Base-by-base conservation (phyloP, 2,888 invertebrate genomes). In the Helicoverpa assulta region DNA sequence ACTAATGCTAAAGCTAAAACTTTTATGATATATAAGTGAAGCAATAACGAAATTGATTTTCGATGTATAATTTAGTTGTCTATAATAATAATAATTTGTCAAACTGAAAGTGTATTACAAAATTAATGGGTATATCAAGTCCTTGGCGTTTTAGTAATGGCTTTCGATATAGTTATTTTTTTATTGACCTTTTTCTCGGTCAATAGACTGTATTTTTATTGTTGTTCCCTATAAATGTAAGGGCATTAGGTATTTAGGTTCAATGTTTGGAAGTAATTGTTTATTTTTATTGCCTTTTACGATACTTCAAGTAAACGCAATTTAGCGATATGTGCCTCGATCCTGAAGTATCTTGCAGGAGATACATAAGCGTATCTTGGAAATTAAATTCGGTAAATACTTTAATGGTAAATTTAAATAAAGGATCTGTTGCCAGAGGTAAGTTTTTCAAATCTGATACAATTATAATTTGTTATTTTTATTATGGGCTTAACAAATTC, bases 1-100 rank as follows among this genome's bases (percentile, higher is more conserved):
- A n/a, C n/a, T n/a, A n/a, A n/a, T n/a, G n/a, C n/a, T n/a, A n/a
- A n/a, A n/a, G n/a, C n/a, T n/a, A n/a, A n/a, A n/a, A n/a, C n/a
- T n/a, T n/a, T n/a, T n/a, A n/a, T n/a, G n/a, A n/a, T n/a, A n/a
- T n/a, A n/a, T n/a, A n/a, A 12, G 37, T n/a, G n/a, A 47, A 14
- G 10, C 51, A 66, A 58, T 75, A 66, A 55, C 8, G 18, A 54
- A 74, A 76, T 71, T 47, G 61, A 50, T 76, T 76, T 71, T 65
- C 19, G 26, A 66, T 74, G 43, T 58, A 29, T 16, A 54, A 70
- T 52, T 64, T 37, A 57, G 40, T 65, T 65, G 7, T 21, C 12
- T 43, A 18, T 8, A 51, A 33, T 76, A 60, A 55, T 70, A 57
- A 19, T 52, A 54, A 53, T 26, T 43, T 54, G 43, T 58, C 8